Evolutionary conservation across 1,140 invertebrate genomes (phyloP).

Genomic region (Cryptotermes secundus): DNA sequence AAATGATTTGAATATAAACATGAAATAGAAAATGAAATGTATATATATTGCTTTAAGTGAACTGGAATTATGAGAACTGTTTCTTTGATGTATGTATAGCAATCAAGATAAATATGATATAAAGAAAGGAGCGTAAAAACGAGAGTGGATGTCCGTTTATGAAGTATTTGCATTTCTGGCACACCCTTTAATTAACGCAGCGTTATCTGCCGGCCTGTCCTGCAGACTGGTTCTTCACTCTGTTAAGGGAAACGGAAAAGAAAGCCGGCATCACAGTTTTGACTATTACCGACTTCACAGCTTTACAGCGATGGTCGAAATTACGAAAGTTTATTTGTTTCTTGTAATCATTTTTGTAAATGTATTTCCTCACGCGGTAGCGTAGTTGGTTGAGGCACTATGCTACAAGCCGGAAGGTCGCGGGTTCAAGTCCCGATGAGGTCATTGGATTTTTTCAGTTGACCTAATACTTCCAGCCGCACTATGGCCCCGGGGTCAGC

Average conservation of each 20-base stretch:
- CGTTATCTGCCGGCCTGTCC: not conserved
- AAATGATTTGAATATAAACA: not conserved
- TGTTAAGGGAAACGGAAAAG: not conserved
- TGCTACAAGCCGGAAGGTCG: no score
- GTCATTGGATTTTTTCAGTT: no score
- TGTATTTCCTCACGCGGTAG: no score
- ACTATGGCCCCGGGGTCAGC: no score
- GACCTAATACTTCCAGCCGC: no score
- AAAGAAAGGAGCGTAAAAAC: not conserved
- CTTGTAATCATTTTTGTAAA: no score
- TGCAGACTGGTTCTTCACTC: not conserved
- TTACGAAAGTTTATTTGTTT: no score
- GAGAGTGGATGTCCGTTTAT: not conserved
- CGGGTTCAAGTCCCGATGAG: no score
- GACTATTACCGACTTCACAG: not conserved
- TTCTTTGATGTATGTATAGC: not conserved
- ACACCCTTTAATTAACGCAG: not conserved
- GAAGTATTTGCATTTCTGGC: not conserved
- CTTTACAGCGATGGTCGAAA: no score
- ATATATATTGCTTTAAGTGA: not conserved
- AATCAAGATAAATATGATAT: slow-evolving; percentile 6
- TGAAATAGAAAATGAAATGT: not conserved
- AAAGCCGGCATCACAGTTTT: not conserved
- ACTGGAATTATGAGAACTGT: not conserved
- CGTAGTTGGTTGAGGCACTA: no score